Evolutionary conservation across 2,797 vertebrate genomes (phyloP).

Genomic region (Pygocentrus nattereri): DNA sequence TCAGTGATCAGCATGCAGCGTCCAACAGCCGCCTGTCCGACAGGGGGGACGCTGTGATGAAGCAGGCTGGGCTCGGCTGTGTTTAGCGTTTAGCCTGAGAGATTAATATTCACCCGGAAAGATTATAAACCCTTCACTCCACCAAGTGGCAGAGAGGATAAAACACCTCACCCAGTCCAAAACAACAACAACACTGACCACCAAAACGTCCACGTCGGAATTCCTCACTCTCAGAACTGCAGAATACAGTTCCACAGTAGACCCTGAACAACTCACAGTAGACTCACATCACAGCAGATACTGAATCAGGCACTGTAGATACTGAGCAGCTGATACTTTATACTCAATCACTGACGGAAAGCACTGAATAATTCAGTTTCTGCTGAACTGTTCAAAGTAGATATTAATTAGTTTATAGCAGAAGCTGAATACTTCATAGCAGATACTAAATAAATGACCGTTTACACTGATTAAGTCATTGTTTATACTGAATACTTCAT

Average conservation of each 20-base stretch:
- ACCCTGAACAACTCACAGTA: no score
- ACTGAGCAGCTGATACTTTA: background rate
- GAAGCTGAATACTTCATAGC: no score
- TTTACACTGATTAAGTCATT: no score
- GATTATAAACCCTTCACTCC: slow-evolving; percentile 33
- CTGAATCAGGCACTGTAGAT: no score
- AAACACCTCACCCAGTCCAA: background rate
- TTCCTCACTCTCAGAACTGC: no score
- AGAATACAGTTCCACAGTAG: no score
- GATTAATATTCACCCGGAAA: slow-evolving; percentile 30
- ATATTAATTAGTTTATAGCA: background rate
- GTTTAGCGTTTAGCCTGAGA: slow-evolving; percentile 14
- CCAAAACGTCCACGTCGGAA: no score
- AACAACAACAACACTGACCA: background rate
- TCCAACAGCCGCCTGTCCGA: background rate
- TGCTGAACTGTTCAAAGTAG: background rate
- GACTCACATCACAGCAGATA: no score
- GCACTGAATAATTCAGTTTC: background rate
- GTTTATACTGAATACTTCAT: no score
- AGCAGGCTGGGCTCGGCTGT: background rate
- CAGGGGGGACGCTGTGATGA: no score
- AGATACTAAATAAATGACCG: no score
- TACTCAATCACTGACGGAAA: background rate
- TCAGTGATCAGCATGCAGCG: no score
- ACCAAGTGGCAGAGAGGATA: slow-evolving; percentile 12